A percentile compares a stretch with the other conserved stretches of the same genome.
Evolutionary conservation across 2,113 vertebrate genomes (phyloP).

Genomic region (Antechinus flavipes): DNA sequence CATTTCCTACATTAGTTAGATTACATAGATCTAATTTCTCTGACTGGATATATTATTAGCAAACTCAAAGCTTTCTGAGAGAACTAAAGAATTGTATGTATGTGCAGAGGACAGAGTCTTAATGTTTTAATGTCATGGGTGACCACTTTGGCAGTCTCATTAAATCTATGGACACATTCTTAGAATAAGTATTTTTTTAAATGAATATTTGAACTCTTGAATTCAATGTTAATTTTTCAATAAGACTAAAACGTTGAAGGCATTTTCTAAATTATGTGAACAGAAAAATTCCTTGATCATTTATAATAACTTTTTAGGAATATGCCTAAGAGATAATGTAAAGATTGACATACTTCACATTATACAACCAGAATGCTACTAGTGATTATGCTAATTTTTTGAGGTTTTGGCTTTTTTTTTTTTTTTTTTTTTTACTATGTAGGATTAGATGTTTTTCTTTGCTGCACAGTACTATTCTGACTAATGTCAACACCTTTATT

Average conservation of each 20-base stretch:
- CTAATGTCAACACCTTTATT: neutral
- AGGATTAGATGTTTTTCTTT: neutral
- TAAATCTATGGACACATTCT: neutral
- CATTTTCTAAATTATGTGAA: neutral
- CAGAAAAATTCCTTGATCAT: neutral
- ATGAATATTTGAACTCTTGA: neutral
- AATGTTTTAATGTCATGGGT: neutral
- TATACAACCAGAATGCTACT: neutral
- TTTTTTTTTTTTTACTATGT: neutral
- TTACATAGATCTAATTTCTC: conserved; percentile 10
- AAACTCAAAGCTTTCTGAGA: neutral
- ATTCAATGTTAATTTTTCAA: neutral
- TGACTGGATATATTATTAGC: neutral
- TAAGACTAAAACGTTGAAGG: neutral
- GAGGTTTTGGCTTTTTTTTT: no score
- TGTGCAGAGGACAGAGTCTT: neutral
- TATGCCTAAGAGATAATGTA: neutral
- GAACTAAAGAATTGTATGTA: neutral
- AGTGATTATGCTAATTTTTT: neutral
- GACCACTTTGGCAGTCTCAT: neutral
- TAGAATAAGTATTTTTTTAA: neutral
- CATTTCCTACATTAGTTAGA: neutral
- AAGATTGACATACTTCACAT: neutral
- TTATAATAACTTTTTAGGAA: neutral
- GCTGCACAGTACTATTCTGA: neutral